Evolutionary conservation across 1,140 invertebrate species (phyloP), one percentile per base, ranked within the genome.

Genomic region (Penaeus japonicus): DNA sequence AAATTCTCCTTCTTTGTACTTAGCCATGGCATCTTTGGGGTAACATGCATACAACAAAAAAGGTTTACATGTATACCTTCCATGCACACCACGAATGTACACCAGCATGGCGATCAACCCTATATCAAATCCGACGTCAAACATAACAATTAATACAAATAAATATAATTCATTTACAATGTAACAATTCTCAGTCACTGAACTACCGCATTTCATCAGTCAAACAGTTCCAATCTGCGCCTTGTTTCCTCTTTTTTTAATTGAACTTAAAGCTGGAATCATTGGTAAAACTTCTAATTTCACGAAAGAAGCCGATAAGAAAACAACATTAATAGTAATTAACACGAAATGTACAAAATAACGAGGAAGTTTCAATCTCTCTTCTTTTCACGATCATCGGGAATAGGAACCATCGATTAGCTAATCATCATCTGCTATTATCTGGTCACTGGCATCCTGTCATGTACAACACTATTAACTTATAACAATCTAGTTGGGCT

Each of bases 81-180:
- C 87, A 83, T 84, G 80, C 62, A 39, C 80, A 47, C 80, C 80
- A 59, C 39, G 32, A 65, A 55, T 10, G 47, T 53, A 88, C 35
- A 84, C 80, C 70, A 55, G 35, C 32, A 54, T 65, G 59, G 87
- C 80, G 73, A 35, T 77, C 87, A 88, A 78, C 55, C 81, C 81
- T 83, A 88, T 83, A 88, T 75, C 54, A 39, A 87, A 77, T 88
- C 87, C 81, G 78, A 81, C 75, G 80, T 83, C 87, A 88, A 88
- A 88, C 87, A 88, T 88, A 88, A 88, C 87, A 88, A 88, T 88
- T 88, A 88, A 88, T 88, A 88, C 78, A 88, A 88, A 88, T 88
- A 88, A 88, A 88, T 88, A 88, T 84, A 88, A 88, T 88, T 32
- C 87, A 88, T 88, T 88, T 83, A 88, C 87, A 88, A 88, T 84